phyloP scores from a whole-genome alignment of 2,888 invertebrate species.

The Mythimna pallens region DNA sequence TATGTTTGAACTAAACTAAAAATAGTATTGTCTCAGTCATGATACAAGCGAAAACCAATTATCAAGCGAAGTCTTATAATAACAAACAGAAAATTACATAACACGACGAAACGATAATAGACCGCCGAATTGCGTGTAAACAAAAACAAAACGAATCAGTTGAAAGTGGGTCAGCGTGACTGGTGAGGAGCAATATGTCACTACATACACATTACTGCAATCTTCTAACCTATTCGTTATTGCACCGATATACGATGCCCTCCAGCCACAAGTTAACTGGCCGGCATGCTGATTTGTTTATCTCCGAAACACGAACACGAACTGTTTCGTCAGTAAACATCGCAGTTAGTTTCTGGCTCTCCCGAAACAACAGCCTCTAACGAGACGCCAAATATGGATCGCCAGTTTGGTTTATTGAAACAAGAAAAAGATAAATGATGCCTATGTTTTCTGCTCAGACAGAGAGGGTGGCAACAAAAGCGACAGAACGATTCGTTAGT shows the following conservation, averaged over 20 bases:
- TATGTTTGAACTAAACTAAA: background rate
- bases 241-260: slow-evolving; percentile 23
- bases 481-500: slow-evolving; percentile 38
- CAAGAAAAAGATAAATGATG: slow-evolving; percentile 45
- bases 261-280: slow-evolving; percentile 24
- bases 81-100: background rate
- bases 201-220: slow-evolving; percentile 53
- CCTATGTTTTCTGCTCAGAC: slow-evolving; percentile 41
- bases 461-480: slow-evolving; percentile 30
- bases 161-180: slow-evolving; percentile 46
- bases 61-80: background rate
- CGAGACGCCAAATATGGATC: slow-evolving; percentile 33
- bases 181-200: slow-evolving; percentile 49
- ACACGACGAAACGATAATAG: background rate
- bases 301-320: slow-evolving; percentile 20
- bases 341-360: slow-evolving; percentile 1
- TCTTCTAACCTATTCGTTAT: slow-evolving; percentile 49
- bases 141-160: slow-evolving; percentile 25
- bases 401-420: slow-evolving; percentile 32
- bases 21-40: background rate
- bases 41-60: slow-evolving; percentile 3
- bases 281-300: slow-evolving; percentile 43
- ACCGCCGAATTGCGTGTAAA: slow-evolving; percentile 21
- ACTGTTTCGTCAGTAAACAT: slow-evolving; percentile 23
- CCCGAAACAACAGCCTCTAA: slow-evolving; percentile 27